phyloP scores from a whole-genome alignment of 1,140 invertebrate species.

The Apis florea region DNA sequence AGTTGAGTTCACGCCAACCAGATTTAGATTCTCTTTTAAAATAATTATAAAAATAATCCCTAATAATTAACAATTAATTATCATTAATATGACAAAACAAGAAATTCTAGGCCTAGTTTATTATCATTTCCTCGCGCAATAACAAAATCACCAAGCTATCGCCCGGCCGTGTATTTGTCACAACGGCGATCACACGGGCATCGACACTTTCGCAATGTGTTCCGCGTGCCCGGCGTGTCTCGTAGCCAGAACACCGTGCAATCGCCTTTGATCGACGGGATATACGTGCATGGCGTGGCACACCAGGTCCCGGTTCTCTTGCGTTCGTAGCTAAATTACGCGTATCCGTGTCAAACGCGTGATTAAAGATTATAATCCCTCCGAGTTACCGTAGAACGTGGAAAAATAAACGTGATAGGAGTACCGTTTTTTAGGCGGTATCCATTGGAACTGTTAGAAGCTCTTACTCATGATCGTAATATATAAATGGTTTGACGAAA shows the following conservation, averaged over 20 bases:
- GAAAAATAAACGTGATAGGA: neutral
- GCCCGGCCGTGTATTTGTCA: conserved; percentile 40
- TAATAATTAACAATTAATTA: too few relatives aligned
- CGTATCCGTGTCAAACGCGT: conserved; percentile 70
- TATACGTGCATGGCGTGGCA: conserved; percentile 23
- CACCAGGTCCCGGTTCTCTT: conserved; percentile 18
- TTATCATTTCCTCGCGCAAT: too few relatives aligned
- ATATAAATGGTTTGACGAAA: too few relatives aligned
- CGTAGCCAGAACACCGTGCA: conserved; percentile 70
- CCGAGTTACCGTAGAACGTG: conserved; percentile 6
- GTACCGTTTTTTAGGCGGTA: too few relatives aligned
- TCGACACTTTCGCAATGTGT: conserved; percentile 70
- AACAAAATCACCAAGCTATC: too few relatives aligned
- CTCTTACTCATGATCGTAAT: too few relatives aligned
- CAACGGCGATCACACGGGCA: conserved; percentile 57
- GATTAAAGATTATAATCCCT: conserved; percentile 52
- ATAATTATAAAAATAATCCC: too few relatives aligned
- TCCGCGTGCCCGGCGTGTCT: conserved; percentile 76
- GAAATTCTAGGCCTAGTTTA: too few relatives aligned
- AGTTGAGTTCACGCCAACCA: too few relatives aligned
- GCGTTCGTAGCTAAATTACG: conserved; percentile 60
- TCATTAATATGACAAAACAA: too few relatives aligned
- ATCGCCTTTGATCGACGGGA: conserved; percentile 67
- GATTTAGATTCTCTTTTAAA: too few relatives aligned
- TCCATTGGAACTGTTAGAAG: too few relatives aligned